phyloP scores from a whole-genome alignment of 2,113 vertebrate species.

The Leptobrachium ailaonicum region DNA sequence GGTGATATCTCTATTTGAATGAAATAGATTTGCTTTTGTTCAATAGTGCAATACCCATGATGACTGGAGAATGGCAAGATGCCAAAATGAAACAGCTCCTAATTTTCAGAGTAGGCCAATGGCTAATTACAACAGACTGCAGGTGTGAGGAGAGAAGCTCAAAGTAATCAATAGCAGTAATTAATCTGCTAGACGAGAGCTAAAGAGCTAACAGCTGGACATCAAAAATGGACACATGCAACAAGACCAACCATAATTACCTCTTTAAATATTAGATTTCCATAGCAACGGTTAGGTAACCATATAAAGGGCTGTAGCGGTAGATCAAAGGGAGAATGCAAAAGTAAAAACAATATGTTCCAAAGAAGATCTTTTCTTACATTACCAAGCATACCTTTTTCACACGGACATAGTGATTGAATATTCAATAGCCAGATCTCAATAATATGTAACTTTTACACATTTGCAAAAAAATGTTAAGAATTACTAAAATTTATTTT shows the following conservation, averaged over 20 bases:
- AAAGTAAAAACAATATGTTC: constrained; percentile 67
- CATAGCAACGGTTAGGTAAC: constrained; percentile 82
- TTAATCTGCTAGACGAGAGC: constrained; percentile 85
- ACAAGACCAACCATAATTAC: constrained; percentile 86
- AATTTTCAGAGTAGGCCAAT: constrained; percentile 81
- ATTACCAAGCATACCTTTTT: too few species aligned
- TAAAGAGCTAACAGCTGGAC: constrained; percentile 87
- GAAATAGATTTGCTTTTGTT: constrained; percentile 79
- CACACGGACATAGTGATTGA: too few species aligned
- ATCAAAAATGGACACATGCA: constrained; percentile 84
- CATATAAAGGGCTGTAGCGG: constrained; percentile 76
- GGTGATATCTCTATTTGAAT: constrained; percentile 78
- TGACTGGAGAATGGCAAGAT: constrained; percentile 76
- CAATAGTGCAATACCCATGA: constrained; percentile 68
- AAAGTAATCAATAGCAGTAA: constrained; percentile 87
- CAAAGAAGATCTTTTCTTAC: too few species aligned
- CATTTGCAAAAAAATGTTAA: too few species aligned
- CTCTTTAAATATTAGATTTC: constrained; percentile 86
- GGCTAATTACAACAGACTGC: constrained; percentile 81
- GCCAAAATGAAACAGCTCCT: constrained; percentile 81
- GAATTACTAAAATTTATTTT: too few species aligned
- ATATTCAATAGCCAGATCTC: too few species aligned
- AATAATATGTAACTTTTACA: too few species aligned
- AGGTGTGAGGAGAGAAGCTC: constrained; percentile 83
- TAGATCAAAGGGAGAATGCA: constrained; percentile 66